phyloP scores from a whole-genome alignment of 2,888 invertebrate genomes.

The Temnothorax unifasciatus region DNA sequence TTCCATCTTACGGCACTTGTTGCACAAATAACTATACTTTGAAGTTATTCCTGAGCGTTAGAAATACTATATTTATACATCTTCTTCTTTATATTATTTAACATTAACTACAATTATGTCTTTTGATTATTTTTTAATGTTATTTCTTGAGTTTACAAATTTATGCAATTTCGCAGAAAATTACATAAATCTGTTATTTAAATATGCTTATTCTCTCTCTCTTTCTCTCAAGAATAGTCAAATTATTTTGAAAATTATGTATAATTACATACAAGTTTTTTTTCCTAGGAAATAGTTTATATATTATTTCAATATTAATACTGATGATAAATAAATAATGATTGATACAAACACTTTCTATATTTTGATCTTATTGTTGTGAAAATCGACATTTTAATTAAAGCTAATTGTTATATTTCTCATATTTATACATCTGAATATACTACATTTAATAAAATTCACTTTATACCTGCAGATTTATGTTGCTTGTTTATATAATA shows the following conservation, averaged over 20 bases:
- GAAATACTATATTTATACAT: neutral
- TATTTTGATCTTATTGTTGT: neutral
- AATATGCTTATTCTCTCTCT: neutral
- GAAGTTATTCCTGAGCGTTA: neutral
- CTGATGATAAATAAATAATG: neutral
- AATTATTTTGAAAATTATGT: neutral
- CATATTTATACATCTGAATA: constrained; percentile 2
- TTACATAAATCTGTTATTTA: neutral
- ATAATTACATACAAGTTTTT: neutral
- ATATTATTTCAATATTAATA: neutral
- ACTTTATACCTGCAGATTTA: neutral
- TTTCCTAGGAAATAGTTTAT: neutral
- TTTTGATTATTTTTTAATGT: neutral
- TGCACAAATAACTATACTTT: no score
- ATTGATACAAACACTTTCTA: neutral
- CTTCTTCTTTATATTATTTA: neutral
- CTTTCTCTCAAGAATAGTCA: neutral
- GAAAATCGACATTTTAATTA: neutral
- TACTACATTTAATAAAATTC: constrained; percentile 20
- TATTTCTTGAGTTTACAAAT: neutral
- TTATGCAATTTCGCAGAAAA: neutral
- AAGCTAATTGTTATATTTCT: neutral
- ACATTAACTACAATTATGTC: neutral
- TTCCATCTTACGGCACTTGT: no score
- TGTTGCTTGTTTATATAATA: neutral